These are phyloP conservation scores for Cheirogaleus medius DNA, from an alignment of 2,113 vertebrate genomes.

Conservation along the genomic window DNA sequence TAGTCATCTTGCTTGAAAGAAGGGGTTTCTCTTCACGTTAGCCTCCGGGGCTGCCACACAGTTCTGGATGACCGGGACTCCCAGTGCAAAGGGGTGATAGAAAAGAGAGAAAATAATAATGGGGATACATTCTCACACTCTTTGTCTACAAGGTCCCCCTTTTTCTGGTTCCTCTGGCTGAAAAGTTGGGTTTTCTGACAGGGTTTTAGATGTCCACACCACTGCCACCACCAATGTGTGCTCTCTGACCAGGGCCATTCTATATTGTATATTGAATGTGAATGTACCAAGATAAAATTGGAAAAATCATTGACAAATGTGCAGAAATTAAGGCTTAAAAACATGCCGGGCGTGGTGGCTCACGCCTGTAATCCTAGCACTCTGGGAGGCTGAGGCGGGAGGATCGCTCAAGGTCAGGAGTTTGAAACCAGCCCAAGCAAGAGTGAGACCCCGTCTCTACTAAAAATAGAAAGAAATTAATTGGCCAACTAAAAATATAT, in stretches of 20 bases:
- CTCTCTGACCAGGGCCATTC: no score
- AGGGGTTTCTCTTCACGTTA: neutral
- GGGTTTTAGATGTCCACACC: neutral
- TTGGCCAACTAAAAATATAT: no score
- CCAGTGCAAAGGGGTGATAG: neutral
- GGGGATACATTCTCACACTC: no score
- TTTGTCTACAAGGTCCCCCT: neutral
- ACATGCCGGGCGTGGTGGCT: no score
- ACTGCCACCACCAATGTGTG: neutral
- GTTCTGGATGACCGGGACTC: neutral
- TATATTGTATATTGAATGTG: neutral
- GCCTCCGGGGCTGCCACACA: neutral
- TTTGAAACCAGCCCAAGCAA: no score
- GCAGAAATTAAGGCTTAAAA: neutral
- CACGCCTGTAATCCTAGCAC: no score
- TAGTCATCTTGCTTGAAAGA: neutral
- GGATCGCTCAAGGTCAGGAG: no score
- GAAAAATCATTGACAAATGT: neutral
- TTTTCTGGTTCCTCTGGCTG: neutral
- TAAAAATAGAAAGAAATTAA: no score
- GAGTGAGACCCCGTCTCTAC: no score
- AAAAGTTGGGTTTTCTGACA: neutral
- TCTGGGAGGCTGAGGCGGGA: no score
- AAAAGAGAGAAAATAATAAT: neutral
- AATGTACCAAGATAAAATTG: neutral